Percentiles rank a stretch among this genome's conserved stretches.
Conservation (phyloP, 2,797 vertebrate genomes). For the Trachurus trachurus region DNA sequence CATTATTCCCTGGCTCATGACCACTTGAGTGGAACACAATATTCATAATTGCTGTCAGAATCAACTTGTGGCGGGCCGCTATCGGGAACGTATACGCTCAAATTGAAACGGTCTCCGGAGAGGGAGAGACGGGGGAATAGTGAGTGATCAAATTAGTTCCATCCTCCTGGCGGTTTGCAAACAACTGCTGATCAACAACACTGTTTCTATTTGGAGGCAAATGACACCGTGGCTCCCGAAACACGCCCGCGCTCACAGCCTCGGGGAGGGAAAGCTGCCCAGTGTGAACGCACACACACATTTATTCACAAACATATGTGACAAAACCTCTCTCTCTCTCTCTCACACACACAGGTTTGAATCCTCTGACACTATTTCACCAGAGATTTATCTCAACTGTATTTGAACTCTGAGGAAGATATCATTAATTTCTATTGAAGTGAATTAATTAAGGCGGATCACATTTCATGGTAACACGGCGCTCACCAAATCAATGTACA, state of each 20-base stretch:
- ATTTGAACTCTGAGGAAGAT: slow-evolving; percentile 36
- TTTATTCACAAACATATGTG: slow-evolving; percentile 8
- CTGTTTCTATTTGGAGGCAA: slow-evolving; percentile 64
- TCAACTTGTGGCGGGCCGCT: slow-evolving; percentile 56
- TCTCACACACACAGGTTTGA: background rate
- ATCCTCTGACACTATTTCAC: slow-evolving; percentile 13
- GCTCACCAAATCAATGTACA: no score
- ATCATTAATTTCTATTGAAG: background rate
- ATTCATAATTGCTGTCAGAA: slow-evolving; percentile 79
- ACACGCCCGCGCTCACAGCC: slow-evolving; percentile 51
- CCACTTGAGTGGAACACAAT: slow-evolving; percentile 73
- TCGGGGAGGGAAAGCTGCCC: slow-evolving; percentile 20
- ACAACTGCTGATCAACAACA: slow-evolving; percentile 78
- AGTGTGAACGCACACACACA: background rate
- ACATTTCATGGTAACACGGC: background rate
- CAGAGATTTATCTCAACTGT: slow-evolving; percentile 22
- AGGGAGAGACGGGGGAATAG: slow-evolving; percentile 47
- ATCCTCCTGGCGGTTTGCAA: slow-evolving; percentile 73
- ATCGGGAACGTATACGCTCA: slow-evolving; percentile 51
- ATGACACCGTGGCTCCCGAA: slow-evolving; percentile 53
- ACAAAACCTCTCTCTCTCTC: slow-evolving; percentile 4
- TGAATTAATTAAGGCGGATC: background rate
- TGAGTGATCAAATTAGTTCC: slow-evolving; percentile 75
- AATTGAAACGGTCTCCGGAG: slow-evolving; percentile 65
- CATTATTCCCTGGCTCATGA: slow-evolving; percentile 68